Base-by-base conservation (phyloP, 2,113 vertebrate genomes). In the Oryzias celebensis region DNA sequence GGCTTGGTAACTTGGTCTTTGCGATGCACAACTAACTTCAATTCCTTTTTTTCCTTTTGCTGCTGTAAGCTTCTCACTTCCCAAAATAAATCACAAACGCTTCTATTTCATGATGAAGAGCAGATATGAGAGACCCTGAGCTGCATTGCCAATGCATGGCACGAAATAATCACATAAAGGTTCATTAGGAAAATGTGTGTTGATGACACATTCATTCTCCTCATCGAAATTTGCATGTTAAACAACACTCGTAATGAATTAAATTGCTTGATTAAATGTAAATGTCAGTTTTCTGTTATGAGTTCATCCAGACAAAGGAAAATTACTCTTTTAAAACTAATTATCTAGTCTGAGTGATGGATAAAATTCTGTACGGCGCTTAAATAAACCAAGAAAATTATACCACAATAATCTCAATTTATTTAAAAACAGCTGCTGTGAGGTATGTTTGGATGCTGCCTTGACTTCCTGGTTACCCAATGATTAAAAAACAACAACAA, bases 191-290 rank as follows among this genome's bases (percentile, higher is more conserved):
- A 56, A 57, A 69, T 57, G 42, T 36, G 36, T 45, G 66, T 52
- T 48, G 46, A 17, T 17, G 15, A 23, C 56, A 62, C 16, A 60
- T 66, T 74, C 47, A 52, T n/a, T 47, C 5, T 62, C 14, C 46
- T 76, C 36, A 59, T 58, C 64, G 55, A 16, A 60, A 63, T 76
- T 51, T 64, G n/a, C 45, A 62, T 53, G 41, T 73, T 75, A 31
- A 66, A 54, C 41, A 60, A 68, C 47, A 46, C 1, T 14, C 22
- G 58, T 31, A 62, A 74, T 76, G 14, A 57, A 66, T 74, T 60
- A 1, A 68, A 71, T 62, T 43, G 23, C 17, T 54, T 17, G 57
- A 43, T 62, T 64, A 70, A 72, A 69, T 61, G 13, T 58, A 62
- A 77, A 61, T 68, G 48, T 31, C 50, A 50, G 16, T 46, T 78